Percentiles rank a stretch among this genome's conserved stretches.
Evolutionary conservation across 2,113 vertebrate species (phyloP).

Genomic region (Neomonachus schauinslandi): DNA sequence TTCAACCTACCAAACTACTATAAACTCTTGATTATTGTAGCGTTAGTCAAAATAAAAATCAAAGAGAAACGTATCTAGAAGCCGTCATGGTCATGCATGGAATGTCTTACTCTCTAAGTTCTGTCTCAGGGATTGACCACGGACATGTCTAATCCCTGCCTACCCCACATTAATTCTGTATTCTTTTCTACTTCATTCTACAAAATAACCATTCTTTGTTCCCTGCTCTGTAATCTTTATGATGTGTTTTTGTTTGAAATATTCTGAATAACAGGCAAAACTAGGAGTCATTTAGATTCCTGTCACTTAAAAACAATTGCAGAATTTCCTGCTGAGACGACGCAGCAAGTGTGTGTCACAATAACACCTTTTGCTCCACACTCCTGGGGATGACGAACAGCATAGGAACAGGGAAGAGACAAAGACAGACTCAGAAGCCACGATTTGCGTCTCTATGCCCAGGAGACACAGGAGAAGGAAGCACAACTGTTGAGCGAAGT

Average conservation of each 20-base stretch:
- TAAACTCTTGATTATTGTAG: not conserved
- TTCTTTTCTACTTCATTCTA: not conserved
- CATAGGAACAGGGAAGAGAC: accelerated
- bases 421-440: accelerated
- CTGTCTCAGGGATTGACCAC: not conserved
- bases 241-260: constrained; percentile 23
- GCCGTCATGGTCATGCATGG: not conserved
- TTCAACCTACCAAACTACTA: not conserved
- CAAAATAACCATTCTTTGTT: not conserved
- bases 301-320: not conserved
- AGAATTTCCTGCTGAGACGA: not conserved
- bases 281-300: not conserved
- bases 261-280: constrained; percentile 13
- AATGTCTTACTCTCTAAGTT: not conserved
- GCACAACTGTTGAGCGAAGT: accelerated
- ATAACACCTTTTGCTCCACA: accelerated
- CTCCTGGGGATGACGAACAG: accelerated
- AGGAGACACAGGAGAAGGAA: not conserved
- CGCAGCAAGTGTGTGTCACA: accelerated
- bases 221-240: not conserved
- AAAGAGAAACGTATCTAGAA: not conserved
- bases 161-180: not conserved
- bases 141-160: not conserved
- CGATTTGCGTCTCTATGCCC: accelerated
- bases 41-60: not conserved